Evolutionary conservation across 2,888 invertebrate species (phyloP).

Genomic region (Agrochola circellaris): DNA sequence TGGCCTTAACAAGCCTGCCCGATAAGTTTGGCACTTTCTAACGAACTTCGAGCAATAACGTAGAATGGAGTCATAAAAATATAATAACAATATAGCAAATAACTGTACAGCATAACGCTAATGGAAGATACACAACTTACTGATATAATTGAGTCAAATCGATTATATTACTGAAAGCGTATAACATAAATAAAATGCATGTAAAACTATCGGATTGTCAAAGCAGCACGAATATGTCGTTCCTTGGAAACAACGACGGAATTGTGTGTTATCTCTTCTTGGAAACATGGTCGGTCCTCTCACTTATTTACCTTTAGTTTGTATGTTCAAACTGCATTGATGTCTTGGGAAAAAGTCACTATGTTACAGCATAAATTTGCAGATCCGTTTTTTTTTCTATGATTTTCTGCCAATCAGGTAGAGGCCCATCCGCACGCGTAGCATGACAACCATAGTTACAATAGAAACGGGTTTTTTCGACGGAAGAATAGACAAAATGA

Average conservation of each 20-base stretch:
- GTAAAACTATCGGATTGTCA: conserved; percentile 61
- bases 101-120: conserved; percentile 81
- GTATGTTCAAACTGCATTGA: rapidly evolving
- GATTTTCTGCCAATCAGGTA: too few relatives aligned
- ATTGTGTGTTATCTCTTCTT: conserved; percentile 21
- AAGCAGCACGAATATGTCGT: conserved; percentile 30
- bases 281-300: background rate
- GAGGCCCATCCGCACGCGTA: too few relatives aligned
- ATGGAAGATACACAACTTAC: conserved; percentile 85
- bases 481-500: too few relatives aligned
- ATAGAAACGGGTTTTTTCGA: too few relatives aligned
- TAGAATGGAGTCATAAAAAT: conserved; percentile 74
- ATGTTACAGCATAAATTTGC: background rate
- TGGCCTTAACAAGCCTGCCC: conserved; percentile 57
- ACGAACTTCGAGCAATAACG: conserved; percentile 79
- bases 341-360: background rate
- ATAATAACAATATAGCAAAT: conserved; percentile 77
- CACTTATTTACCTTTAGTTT: too few relatives aligned
- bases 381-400: too few relatives aligned
- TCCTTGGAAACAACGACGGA: conserved; percentile 36
- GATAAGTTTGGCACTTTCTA: conserved; percentile 78
- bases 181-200: conserved; percentile 71
- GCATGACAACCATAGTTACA: too few relatives aligned
- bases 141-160: conserved; percentile 61
- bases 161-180: conserved; percentile 63